These are phyloP conservation scores for Arge pagana DNA, from an alignment of 2,888 invertebrate genomes.

Conservation along the genomic window DNA sequence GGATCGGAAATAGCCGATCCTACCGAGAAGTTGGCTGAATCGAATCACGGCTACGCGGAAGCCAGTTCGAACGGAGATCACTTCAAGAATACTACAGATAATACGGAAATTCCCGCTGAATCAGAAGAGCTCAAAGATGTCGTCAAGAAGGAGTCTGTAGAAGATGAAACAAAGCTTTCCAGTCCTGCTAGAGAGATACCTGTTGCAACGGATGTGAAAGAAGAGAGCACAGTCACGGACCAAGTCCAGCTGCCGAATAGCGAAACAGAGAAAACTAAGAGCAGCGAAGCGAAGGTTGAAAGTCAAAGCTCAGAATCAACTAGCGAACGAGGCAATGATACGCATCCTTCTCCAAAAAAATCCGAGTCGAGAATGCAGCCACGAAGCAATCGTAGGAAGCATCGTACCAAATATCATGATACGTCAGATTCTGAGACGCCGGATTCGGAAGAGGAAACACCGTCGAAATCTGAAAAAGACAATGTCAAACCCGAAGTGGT, in stretches of 20 bases:
- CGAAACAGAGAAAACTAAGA: conserved; percentile 33
- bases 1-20: conserved; percentile 26
- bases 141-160: conserved; percentile 15
- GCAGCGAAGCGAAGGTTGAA: conserved; percentile 39
- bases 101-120: conserved; percentile 5
- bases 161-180: conserved; percentile 18
- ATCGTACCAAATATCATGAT: conserved; percentile 48
- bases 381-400: conserved; percentile 44
- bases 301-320: conserved; percentile 5
- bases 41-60: conserved; percentile 18
- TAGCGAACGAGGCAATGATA: conserved; percentile 14
- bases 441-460: conserved; percentile 51
- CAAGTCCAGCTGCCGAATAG: neutral
- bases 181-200: conserved; percentile 14
- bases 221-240: conserved; percentile 30
- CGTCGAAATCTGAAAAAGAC: conserved; percentile 25
- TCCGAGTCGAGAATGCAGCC: conserved; percentile 16
- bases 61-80: conserved; percentile 33
- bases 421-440: conserved; percentile 51
- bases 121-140: neutral
- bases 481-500: conserved; percentile 31
- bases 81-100: conserved; percentile 21
- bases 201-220: conserved; percentile 27
- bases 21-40: conserved; percentile 6
- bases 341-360: neutral